Conservation (phyloP, 2,888 invertebrate genomes). For the Muscina levida region DNA sequence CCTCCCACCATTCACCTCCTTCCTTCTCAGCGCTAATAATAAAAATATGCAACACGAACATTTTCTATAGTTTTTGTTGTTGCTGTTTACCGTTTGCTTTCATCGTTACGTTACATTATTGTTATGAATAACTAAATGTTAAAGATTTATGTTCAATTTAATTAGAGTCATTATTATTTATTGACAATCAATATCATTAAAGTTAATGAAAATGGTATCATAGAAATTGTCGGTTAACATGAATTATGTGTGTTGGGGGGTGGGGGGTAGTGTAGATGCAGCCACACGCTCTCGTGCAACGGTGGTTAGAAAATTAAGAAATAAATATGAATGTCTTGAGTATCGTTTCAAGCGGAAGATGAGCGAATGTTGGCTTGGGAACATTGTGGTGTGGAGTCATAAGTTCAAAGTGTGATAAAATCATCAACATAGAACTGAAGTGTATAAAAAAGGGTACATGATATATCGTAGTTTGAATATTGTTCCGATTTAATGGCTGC, state of each 20-base stretch:
- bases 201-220: slow-evolving; percentile 52
- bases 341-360: too few relatives aligned
- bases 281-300: too few relatives aligned
- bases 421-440: too few relatives aligned
- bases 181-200: slow-evolving; percentile 62
- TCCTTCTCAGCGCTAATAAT: neutral
- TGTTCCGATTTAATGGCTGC: too few relatives aligned
- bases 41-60: slow-evolving; percentile 44
- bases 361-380: slow-evolving; percentile 8
- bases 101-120: neutral
- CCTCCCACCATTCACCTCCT: neutral
- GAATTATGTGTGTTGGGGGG: slow-evolving; percentile 20
- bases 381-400: too few relatives aligned
- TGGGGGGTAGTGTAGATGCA: too few relatives aligned
- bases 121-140: slow-evolving; percentile 24
- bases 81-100: neutral
- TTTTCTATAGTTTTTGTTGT: slow-evolving; percentile 19
- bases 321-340: slow-evolving; percentile 14
- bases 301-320: slow-evolving; percentile 4
- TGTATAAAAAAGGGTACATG: too few relatives aligned
- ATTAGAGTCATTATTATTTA: slow-evolving; percentile 64
- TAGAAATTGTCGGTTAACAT: slow-evolving; percentile 40
- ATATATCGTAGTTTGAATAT: too few relatives aligned
- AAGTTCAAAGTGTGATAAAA: too few relatives aligned
- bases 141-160: slow-evolving; percentile 63